Conservation (phyloP, 92 coral and sea anemone genomes). For the Epizoanthus scotinus region DNA sequence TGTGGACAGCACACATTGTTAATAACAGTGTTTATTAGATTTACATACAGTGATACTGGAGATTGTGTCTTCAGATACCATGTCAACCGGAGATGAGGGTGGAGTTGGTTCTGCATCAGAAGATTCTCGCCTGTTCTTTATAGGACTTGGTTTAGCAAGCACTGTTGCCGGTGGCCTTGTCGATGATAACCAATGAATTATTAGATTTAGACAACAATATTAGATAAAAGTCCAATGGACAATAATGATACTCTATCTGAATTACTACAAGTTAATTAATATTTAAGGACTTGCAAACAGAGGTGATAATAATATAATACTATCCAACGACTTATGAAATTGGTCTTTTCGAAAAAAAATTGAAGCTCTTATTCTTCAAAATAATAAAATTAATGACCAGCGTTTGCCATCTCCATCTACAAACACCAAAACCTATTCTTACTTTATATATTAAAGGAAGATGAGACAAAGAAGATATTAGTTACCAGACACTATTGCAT, state of each 20-base stretch:
- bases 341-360: too few relatives aligned
- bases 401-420: too few relatives aligned
- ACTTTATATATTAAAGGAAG: not conserved
- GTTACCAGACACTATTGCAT: not conserved
- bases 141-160: conserved; percentile 82
- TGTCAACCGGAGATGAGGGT: conserved; percentile 86
- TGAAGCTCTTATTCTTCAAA: too few relatives aligned
- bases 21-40: not conserved
- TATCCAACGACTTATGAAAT: too few relatives aligned
- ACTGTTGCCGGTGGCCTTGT: conserved; percentile 97
- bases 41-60: conserved; percentile 94
- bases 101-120: conserved; percentile 98
- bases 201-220: not conserved
- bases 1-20: too few relatives aligned
- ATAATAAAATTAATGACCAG: too few relatives aligned
- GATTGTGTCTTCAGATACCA: conserved; percentile 75
- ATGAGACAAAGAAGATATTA: not conserved
- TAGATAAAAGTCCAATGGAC: not conserved
- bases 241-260: not conserved
- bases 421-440: not conserved
- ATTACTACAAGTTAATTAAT: too few relatives aligned
- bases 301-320: too few relatives aligned
- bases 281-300: too few relatives aligned
- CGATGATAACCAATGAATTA: not conserved
- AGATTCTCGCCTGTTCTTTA: conserved; percentile 80